These are phyloP conservation scores for Agrypnia vestita DNA, from an alignment of 1,140 invertebrate species.

Conservation along the genomic window DNA sequence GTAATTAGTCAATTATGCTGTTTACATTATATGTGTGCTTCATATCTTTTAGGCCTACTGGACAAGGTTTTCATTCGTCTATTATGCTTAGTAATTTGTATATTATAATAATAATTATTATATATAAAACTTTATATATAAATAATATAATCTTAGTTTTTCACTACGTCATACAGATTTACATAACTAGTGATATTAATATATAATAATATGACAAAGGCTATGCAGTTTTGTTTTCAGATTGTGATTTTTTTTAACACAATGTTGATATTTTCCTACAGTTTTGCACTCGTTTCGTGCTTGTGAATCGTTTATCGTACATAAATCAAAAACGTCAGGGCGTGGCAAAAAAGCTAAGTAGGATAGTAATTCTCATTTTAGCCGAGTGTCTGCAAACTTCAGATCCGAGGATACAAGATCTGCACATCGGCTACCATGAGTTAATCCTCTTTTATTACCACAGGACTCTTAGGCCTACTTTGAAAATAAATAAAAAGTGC, in stretches of 20 bases:
- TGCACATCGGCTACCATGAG: too few species aligned
- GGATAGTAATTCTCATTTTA: too few species aligned
- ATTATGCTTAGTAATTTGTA: constrained; percentile 9
- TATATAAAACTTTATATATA: constrained; percentile 10
- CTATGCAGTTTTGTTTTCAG: background rate
- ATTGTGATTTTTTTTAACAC: too few species aligned
- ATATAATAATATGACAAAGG: background rate
- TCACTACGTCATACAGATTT: background rate
- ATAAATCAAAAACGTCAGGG: background rate
- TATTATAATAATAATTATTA: constrained; percentile 11
- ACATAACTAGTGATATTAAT: background rate
- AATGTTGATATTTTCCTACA: background rate
- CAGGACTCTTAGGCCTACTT: too few species aligned
- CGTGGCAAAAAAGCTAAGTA: background rate
- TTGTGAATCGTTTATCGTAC: background rate
- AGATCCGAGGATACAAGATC: too few species aligned
- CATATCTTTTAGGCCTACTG: constrained; percentile 3
- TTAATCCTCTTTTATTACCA: too few species aligned
- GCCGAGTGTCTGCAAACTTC: too few species aligned
- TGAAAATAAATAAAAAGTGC: too few species aligned
- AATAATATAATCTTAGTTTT: constrained; percentile 18
- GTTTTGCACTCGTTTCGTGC: background rate
- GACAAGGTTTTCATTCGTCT: constrained; percentile 1
- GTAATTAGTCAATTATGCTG: too few species aligned
- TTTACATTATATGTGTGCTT: too few species aligned